Base-by-base conservation (phyloP, 2,888 invertebrate species). In the Agonopterix alstromeriana region DNA sequence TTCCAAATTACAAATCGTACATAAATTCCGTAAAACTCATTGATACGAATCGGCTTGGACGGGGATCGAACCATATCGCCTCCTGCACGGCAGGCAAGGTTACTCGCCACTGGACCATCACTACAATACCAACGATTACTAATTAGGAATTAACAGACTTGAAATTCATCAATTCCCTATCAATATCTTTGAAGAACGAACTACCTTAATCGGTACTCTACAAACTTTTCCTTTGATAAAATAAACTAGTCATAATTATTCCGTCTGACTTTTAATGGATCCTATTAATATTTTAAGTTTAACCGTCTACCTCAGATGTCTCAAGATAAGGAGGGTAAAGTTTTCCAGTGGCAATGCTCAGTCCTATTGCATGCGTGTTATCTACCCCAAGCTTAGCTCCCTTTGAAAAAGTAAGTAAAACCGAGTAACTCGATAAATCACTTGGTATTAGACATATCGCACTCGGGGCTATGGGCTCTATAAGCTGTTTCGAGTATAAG, bases 361-460 rank as follows among this genome's bases (percentile, higher is more conserved):
- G 27, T 46, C 51, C 52, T 56, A 46, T 48, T 42, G 42, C 36
- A 36, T 38, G 38, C 9, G 40, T 48, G 57, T 65, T 69, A 67
- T 69, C 69, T 68, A 65, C 65, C 69, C 67, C 52, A 58, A 58
- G 55, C 49, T 55, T 50, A 8, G 42, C 56, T 58, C 69, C 67
- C 71, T 72, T 74, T 66, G 67, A 68, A 74, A 77, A 77, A 75
- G 67, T 64, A 67, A 72, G 74, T 70, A 73, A 63, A 70, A 67
- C 11, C 35, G 36, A 48, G 45, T 35, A 70, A 74, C 69, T 72
- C 75, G 59, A 83, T 85, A 84, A 83, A 85, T 85, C 85, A 85
- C 77, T 69, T 65, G 60, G 80, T 67, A 76, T 79, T 78, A 77
- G 70, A 73, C 73, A 67, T 77, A 76, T 78, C 69, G 67, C 65